Percentiles rank a stretch among this genome's conserved stretches.
These are phyloP conservation scores for Drosophila siamana DNA, from an alignment of 2,888 invertebrate genomes.

Conservation along the genomic window DNA sequence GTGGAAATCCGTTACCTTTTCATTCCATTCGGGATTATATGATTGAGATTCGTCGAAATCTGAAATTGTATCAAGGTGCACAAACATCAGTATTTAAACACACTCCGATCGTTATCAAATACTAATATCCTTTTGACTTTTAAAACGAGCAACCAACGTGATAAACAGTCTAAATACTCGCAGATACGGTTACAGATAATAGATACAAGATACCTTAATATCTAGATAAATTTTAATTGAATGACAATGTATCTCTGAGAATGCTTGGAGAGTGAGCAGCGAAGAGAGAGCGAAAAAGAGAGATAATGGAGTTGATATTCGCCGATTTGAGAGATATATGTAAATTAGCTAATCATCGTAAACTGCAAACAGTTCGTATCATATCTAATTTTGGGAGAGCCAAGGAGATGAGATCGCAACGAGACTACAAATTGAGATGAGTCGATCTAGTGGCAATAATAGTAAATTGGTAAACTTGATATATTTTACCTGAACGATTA, in stretches of 20 bases:
- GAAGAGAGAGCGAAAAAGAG: conserved; percentile 9
- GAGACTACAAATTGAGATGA: conserved; percentile 32
- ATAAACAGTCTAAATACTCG: conserved; percentile 42
- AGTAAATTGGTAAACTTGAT: conserved; percentile 29
- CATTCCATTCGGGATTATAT: conserved; percentile 85
- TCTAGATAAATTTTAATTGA: conserved; percentile 15
- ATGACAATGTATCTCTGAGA: conserved; percentile 31
- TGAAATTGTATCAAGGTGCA: conserved; percentile 82
- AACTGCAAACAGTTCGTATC: neutral
- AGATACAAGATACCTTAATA: conserved; percentile 10
- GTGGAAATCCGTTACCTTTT: conserved; percentile 84
- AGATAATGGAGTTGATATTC: conserved; percentile 27
- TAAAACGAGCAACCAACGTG: conserved; percentile 53
- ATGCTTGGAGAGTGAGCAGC: conserved; percentile 12
- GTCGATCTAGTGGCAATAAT: conserved; percentile 2
- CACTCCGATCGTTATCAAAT: conserved; percentile 8
- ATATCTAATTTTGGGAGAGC: neutral
- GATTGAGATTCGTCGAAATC: conserved; percentile 85
- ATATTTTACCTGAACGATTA: conserved; percentile 21
- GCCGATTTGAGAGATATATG: conserved; percentile 3
- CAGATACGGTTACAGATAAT: conserved; percentile 21
- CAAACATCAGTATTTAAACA: conserved; percentile 43
- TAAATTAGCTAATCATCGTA: conserved; percentile 13
- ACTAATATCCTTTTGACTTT: conserved; percentile 14
- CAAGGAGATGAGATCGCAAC: conserved; percentile 2